phyloP scores from a whole-genome alignment of 1,140 invertebrate species.

The Eubasilissa regina region DNA sequence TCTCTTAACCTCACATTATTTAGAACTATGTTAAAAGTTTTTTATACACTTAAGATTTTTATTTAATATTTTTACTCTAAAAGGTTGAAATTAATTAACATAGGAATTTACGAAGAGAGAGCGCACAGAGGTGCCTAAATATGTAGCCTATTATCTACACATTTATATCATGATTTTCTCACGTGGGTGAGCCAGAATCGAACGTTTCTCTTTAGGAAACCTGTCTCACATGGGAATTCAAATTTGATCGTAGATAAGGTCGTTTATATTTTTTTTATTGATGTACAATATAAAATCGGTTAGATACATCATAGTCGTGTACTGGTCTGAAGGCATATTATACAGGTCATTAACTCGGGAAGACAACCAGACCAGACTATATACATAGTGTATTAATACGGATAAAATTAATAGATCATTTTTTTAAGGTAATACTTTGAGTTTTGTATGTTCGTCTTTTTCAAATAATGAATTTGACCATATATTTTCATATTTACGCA shows the following conservation, averaged over 20 bases:
- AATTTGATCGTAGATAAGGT: background rate
- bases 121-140: background rate
- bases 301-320: background rate
- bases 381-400: too few species aligned
- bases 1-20: too few species aligned
- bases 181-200: conserved; percentile 23
- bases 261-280: conserved; percentile 1
- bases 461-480: too few species aligned
- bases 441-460: too few species aligned
- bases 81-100: background rate
- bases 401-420: too few species aligned
- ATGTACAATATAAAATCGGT: conserved; percentile 7
- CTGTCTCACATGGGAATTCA: background rate
- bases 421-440: too few species aligned
- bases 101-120: background rate
- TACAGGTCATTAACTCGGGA: conserved; percentile 6
- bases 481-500: too few species aligned
- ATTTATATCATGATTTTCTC: too few species aligned
- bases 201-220: conserved; percentile 13
- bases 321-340: background rate
- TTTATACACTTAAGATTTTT: too few species aligned
- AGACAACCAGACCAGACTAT: background rate
- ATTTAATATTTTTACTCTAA: too few species aligned
- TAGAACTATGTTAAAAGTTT: too few species aligned
- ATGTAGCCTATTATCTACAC: background rate